Percentiles rank a stretch among this genome's conserved stretches.
These are phyloP conservation scores for Sander vitreus DNA, from an alignment of 2,113 vertebrate species.

Conservation along the genomic window DNA sequence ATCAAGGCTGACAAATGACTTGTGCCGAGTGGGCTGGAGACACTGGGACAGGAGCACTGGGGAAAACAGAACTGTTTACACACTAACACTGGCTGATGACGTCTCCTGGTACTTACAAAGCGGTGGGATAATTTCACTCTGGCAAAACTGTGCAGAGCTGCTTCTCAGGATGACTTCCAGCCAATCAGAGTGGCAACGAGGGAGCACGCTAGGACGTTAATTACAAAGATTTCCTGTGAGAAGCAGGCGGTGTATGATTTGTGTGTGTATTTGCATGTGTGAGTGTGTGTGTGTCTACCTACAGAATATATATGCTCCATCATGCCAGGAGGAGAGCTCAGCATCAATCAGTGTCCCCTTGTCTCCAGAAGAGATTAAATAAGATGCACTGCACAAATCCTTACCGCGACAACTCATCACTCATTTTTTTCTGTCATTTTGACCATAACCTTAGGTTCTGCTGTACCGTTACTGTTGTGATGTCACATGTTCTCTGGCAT, in stretches of 20 bases:
- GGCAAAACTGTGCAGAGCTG: conserved; percentile 27
- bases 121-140: conserved; percentile 70
- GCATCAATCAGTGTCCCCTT: conserved; percentile 61
- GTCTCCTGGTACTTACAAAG: conserved; percentile 66
- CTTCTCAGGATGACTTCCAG: conserved; percentile 69
- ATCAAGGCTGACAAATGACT: conserved; percentile 78
- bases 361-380: conserved; percentile 62
- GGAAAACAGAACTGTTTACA: conserved; percentile 76
- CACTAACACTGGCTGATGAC: conserved; percentile 74
- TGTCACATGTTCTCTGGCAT: conserved; percentile 5
- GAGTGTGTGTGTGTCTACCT: conserved; percentile 24
- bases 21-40: conserved; percentile 63
- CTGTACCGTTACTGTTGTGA: conserved; percentile 17
- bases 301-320: conserved; percentile 53
- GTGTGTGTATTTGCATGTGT: conserved; percentile 44
- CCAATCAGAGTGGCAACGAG: conserved; percentile 68
- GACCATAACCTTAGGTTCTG: conserved; percentile 4
- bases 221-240: conserved; percentile 80
- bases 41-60: conserved; percentile 55
- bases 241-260: conserved; percentile 63
- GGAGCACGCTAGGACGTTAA: conserved; percentile 69
- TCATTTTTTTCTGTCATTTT: conserved; percentile 35
- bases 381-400: conserved; percentile 53
- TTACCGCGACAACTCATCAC: conserved; percentile 32
- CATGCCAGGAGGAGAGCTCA: conserved; percentile 30